Evolutionary conservation across 2,797 vertebrate species (phyloP).

Genomic region (Tamandua tetradactyla): DNA sequence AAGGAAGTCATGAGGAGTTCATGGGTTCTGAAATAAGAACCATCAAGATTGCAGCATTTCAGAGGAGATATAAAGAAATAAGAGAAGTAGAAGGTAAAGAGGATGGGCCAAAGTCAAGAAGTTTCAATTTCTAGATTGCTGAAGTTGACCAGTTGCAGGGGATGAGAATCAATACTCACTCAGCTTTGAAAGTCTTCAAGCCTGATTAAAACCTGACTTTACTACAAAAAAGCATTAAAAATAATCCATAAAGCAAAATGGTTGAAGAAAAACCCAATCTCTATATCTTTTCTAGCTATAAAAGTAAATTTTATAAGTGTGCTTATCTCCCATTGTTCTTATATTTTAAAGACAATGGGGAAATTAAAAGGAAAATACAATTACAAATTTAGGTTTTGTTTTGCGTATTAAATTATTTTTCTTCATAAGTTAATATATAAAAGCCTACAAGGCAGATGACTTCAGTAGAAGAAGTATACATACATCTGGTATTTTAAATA

Average conservation of each 20-base stretch:
- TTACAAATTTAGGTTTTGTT: not conserved
- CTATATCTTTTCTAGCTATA: not conserved
- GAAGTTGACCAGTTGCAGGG: not conserved
- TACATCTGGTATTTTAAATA: not conserved
- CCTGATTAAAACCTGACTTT: not conserved
- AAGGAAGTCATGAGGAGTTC: not conserved
- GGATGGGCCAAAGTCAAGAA: not conserved
- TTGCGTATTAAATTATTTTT: not conserved
- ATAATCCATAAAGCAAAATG: not conserved
- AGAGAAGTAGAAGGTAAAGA: not conserved
- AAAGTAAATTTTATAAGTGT: slow-evolving; percentile 11
- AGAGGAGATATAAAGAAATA: not conserved
- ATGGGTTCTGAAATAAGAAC: not conserved
- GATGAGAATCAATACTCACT: not conserved
- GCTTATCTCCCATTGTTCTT: not conserved
- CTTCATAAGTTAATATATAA: not conserved
- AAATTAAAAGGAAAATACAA: slow-evolving; percentile 24
- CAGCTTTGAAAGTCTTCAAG: not conserved
- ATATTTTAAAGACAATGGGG: not conserved
- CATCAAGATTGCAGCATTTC: not conserved
- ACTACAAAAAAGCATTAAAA: not conserved
- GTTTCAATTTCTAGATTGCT: not conserved
- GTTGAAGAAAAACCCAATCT: not conserved
- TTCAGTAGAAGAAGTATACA: not conserved
- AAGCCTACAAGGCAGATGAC: not conserved